Evolutionary conservation across 2,888 invertebrate species (phyloP).

Genomic region (Phrixothrix hirtus): DNA sequence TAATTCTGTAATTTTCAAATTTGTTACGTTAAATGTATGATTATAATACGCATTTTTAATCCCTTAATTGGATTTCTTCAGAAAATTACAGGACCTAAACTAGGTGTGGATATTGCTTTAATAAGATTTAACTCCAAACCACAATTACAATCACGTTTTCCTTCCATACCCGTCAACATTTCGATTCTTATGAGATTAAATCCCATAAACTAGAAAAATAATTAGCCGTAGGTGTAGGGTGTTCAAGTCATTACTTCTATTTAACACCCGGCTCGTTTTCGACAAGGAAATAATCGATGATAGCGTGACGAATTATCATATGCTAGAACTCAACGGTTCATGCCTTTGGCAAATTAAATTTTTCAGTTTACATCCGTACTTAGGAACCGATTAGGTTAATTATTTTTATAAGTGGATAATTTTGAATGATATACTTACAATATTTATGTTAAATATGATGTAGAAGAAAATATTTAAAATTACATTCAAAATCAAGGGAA

Average conservation of each 20-base stretch:
- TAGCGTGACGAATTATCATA: not conserved
- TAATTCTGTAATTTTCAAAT: too few species aligned
- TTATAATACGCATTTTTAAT: not conserved
- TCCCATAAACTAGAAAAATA: not conserved
- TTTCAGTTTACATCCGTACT: not conserved
- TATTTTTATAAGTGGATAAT: too few species aligned
- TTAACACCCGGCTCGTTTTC: not conserved
- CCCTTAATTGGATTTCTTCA: not conserved
- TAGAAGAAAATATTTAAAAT: too few species aligned
- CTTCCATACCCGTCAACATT: too few species aligned
- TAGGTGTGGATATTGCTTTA: too few species aligned
- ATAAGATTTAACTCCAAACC: not conserved
- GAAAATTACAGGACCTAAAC: not conserved
- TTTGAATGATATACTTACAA: too few species aligned
- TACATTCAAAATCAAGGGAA: too few species aligned
- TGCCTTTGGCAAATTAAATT: not conserved
- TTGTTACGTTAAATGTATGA: not conserved
- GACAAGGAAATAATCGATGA: not conserved
- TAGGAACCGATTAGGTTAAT: not conserved
- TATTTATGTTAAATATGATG: too few species aligned
- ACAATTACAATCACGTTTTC: not conserved
- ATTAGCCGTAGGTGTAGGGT: not conserved
- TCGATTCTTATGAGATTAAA: not conserved
- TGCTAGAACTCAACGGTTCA: not conserved
- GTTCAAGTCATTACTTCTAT: not conserved